phyloP scores from a whole-genome alignment of 2,113 vertebrate genomes.

The Psittacula cyanocephala region DNA sequence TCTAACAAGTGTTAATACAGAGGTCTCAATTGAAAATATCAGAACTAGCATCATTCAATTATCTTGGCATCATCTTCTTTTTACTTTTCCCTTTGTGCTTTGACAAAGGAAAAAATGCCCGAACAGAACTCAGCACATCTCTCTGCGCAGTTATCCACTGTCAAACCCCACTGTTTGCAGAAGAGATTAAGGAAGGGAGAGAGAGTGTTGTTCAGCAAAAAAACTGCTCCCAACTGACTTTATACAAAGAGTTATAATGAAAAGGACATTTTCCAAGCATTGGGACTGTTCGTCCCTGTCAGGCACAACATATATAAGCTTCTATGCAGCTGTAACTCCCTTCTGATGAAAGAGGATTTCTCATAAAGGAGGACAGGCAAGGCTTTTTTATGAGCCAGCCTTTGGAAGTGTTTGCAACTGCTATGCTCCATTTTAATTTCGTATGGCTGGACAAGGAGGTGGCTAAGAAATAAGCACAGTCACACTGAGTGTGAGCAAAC shows the following conservation, averaged over 20 bases:
- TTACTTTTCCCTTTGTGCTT: neutral
- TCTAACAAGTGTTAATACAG: neutral
- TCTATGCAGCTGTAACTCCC: neutral
- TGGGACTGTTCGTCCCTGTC: neutral
- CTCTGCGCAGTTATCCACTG: neutral
- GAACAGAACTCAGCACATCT: neutral
- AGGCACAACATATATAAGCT: neutral
- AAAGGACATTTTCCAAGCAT: neutral
- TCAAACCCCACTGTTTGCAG: neutral
- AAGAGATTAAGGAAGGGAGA: neutral
- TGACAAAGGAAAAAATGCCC: neutral
- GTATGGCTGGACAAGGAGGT: accelerated
- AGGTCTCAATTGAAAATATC: neutral
- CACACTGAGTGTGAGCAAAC: neutral
- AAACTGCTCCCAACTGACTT: neutral
- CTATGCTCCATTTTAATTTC: neutral
- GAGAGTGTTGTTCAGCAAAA: neutral
- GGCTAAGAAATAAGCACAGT: neutral
- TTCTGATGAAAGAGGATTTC: neutral
- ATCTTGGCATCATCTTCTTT: neutral
- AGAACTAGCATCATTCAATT: neutral
- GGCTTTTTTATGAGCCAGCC: neutral
- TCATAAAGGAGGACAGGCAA: neutral
- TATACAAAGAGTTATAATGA: neutral
- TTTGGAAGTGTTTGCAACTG: neutral